A percentile compares a stretch with the other conserved stretches of the same genome.
Evolutionary conservation across 2,797 vertebrate genomes (phyloP).

Genomic region (Myotis vivesi): DNA sequence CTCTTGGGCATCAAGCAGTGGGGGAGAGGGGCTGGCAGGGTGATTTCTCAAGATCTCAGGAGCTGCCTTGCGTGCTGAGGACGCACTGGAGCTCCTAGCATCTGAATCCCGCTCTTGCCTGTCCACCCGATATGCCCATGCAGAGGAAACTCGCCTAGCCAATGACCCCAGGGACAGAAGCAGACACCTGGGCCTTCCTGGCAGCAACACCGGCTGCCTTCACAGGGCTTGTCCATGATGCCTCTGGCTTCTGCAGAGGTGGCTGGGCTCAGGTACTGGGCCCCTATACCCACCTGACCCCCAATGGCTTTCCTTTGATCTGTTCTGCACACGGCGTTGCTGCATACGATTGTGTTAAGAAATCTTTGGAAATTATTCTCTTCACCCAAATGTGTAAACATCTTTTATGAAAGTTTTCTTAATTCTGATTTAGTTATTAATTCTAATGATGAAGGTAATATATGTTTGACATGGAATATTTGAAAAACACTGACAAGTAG

Average conservation of each 20-base stretch:
- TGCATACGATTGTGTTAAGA: neutral
- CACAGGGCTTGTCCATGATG: neutral
- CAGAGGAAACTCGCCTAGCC: neutral
- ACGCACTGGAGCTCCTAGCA: accelerated
- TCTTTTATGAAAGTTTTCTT: neutral
- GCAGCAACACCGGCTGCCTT: neutral
- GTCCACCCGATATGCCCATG: neutral
- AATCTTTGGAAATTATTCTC: neutral
- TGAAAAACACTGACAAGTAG: neutral
- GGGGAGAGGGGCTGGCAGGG: neutral
- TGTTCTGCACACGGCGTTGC: neutral
- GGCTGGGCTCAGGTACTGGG: accelerated
- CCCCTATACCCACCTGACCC: neutral
- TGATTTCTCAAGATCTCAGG: neutral
- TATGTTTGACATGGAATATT: neutral
- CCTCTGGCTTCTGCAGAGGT: neutral
- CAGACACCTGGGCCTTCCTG: neutral
- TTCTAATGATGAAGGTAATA: neutral
- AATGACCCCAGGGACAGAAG: neutral
- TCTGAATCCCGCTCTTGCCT: neutral
- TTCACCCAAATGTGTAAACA: neutral
- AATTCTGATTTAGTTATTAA: neutral
- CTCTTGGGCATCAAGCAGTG: neutral
- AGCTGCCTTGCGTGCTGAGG: neutral
- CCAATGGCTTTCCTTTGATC: neutral